Evolutionary conservation across 2,888 invertebrate species (phyloP), one percentile per base, ranked within the genome.

Genomic region (Nomada hirtipes): DNA sequence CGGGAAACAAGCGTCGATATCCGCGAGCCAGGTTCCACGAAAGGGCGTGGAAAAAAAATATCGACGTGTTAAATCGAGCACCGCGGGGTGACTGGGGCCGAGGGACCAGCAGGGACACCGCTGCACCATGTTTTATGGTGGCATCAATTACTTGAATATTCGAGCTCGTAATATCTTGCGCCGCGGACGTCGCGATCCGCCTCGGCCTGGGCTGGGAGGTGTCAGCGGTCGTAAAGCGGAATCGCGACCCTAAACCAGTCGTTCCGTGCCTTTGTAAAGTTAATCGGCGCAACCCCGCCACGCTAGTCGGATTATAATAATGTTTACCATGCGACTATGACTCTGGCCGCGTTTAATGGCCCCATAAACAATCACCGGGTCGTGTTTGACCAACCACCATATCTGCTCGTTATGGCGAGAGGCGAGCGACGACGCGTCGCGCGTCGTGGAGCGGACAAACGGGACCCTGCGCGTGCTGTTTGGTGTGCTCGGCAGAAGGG

Each of bases 141-240:
- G 90, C 91, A 92, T 92, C 92, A 90, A 92, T 92, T 92, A 91
- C 90, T 91, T 91, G 90, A 92, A 92, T 91, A 91, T 92, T 91
- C 91, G 88, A 87, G 90, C 88, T 89, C 89, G 90, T 90, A 91
- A 90, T 90, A 89, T 90, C 88, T 7, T 36, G 36, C 7, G 82
- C 85, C 77, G 85, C 81, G 57, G 3, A 67, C 57, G 69, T 18
- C 70, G 61, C 63, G 64, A 50, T 65, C 59, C 52, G 50, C 67
- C 44, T 29, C 76, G 63, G 79, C 82, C 87, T 84, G 85, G 89
- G 86, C 26, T 42, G 36, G 36, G 36, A 89, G 90, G 91, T 90
- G 91, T 92, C 92, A 89, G 91, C 85, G 87, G 72, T 91, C 92
- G 89, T 91, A 90, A 91, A 92, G 86, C 72, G 76, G 77, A 82